phyloP scores from a whole-genome alignment of 2,888 invertebrate genomes.

The Nemoura dubitans region DNA sequence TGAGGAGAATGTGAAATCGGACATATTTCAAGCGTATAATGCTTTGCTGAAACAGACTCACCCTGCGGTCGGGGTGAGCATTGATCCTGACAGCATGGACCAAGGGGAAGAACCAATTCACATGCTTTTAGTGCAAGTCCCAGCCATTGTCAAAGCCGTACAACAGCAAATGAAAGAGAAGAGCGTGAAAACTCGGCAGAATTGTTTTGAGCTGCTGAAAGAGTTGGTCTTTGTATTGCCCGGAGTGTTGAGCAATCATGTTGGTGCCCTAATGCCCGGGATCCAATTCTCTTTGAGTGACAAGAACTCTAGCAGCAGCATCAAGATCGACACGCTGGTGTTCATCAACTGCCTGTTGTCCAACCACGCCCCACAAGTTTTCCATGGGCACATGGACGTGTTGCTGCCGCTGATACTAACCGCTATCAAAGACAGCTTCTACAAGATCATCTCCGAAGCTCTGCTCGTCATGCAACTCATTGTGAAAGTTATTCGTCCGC shows the following conservation, averaged over 20 bases:
- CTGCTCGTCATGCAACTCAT: constrained; percentile 91
- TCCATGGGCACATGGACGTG: constrained; percentile 81
- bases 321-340: constrained; percentile 96
- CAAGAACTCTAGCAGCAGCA: constrained; percentile 94
- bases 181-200: constrained; percentile 88
- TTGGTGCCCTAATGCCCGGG: constrained; percentile 86
- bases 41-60: constrained; percentile 91
- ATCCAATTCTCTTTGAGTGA: constrained; percentile 90
- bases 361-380: constrained; percentile 80
- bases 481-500: constrained; percentile 91
- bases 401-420: constrained; percentile 86
- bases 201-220: constrained; percentile 89
- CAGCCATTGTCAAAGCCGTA: constrained; percentile 85
- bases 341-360: constrained; percentile 87
- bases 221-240: constrained; percentile 91
- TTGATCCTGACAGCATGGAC: constrained; percentile 76
- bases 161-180: constrained; percentile 86
- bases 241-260: constrained; percentile 85
- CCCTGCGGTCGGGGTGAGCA: constrained; percentile 71
- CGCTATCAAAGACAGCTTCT: constrained; percentile 95
- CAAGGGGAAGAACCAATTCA: constrained; percentile 68
- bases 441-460: constrained; percentile 98
- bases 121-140: constrained; percentile 65
- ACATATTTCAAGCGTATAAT: constrained; percentile 96
- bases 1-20: constrained; percentile 98